Conservation (phyloP, 2,113 vertebrate genomes). For the Antigone vipio region DNA sequence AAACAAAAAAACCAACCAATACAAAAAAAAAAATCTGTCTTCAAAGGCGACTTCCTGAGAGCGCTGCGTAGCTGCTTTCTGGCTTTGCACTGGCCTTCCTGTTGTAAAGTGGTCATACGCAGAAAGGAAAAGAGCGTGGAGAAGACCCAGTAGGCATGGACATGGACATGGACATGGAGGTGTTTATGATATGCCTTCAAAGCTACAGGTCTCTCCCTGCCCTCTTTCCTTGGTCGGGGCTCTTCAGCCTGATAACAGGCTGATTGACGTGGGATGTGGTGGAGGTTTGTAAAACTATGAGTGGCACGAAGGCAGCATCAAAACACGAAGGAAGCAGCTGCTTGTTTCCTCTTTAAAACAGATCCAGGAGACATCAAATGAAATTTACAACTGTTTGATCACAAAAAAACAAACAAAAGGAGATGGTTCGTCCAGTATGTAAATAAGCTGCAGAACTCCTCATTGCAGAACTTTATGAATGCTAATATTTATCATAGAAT, state of each 20-base stretch:
- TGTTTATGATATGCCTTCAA: neutral
- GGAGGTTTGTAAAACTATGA: neutral
- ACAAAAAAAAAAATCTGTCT: neutral
- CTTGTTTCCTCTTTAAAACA: neutral
- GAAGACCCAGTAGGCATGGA: neutral
- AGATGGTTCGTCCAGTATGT: neutral
- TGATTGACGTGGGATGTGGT: accelerated
- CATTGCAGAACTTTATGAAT: neutral
- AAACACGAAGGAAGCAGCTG: neutral
- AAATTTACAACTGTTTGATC: neutral
- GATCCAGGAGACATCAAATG: neutral
- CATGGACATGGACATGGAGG: neutral
- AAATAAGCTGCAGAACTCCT: neutral
- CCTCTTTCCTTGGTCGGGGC: neutral
- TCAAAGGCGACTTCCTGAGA: neutral
- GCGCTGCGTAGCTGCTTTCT: neutral
- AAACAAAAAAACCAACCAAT: too few relatives aligned
- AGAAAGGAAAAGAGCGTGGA: neutral
- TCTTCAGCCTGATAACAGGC: neutral
- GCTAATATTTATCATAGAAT: neutral
- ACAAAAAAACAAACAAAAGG: neutral
- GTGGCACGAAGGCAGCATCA: neutral
- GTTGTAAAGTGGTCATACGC: neutral
- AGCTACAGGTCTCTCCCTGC: neutral
- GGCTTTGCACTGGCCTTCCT: neutral